Evolutionary conservation across 1,140 invertebrate genomes (phyloP), one percentile per base, ranked within the genome.

Genomic region (Drosophila kepulauana): DNA sequence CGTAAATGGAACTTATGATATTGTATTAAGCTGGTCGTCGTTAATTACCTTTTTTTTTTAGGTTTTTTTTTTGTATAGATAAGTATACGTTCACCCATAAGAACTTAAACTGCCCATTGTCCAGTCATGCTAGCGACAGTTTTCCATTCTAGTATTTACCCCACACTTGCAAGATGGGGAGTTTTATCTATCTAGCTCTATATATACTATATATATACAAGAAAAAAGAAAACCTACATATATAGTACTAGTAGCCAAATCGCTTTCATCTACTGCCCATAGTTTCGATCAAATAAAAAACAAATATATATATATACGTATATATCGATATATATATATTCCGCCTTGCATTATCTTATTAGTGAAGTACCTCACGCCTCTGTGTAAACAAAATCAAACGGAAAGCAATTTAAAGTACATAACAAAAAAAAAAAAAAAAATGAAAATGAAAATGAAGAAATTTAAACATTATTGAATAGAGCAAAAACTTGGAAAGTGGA

Each of bases 381-480:
- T 67, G 38, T 64, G 38, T 71, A 52, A 72, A 35, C 16, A n/a
- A 70, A 69, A 57, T 62, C 51, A 57, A 75, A 75, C 72, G 66
- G 58, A 75, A 75, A 75, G 72, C 72, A 75, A 75, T 75, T 62
- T 70, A 63, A 70, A 75, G 51, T 75, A 74, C 65, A 69, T 54
- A 45, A 25, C 20, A 25, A 25, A 20, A 20, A 25, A 25, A 0
- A 4, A 4, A 25, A 25, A 4, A 4, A 4, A 25, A 20, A 20
- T 20, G 20, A 20, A 48, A 57, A 49, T 33, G 45, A 57, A 20
- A 0, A 35, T 5, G 5, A 25, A 25, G 7, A 57, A 20, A 33
- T 13, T 13, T 41, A 57, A 25, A 57, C 5, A n/a, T 20, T 38
- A 57, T 38, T 30, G 7, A 7, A 51, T 51, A 51, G 20, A 49